Conservation (phyloP, 30 jellyfish, hydroid and myxozoan genomes). For the Thelohanellus kitauei region DNA sequence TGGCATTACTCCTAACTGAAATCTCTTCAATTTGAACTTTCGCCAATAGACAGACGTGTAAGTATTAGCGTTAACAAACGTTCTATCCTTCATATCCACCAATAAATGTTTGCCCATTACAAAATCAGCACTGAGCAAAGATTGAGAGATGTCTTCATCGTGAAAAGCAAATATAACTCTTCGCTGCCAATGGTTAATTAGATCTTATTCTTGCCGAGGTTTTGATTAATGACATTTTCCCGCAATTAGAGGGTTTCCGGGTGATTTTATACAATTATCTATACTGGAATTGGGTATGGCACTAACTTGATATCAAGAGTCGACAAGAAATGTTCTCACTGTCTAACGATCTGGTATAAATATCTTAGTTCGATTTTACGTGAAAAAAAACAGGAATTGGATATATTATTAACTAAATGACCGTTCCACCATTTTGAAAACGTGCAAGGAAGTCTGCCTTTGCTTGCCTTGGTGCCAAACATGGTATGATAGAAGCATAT, state of each 20-base stretch:
- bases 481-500: no score
- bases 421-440: no score
- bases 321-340: slow-evolving; percentile 9
- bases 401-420: no score
- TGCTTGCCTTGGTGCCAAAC: no score
- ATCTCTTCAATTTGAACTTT: no score
- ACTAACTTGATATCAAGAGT: slow-evolving; percentile 15
- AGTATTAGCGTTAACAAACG: slow-evolving; percentile 7
- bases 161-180: slow-evolving; percentile 8
- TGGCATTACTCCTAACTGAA: not conserved
- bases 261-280: not conserved
- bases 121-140: slow-evolving; percentile 16
- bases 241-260: slow-evolving; percentile 4
- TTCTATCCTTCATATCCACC: slow-evolving; percentile 3
- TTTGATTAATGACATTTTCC: slow-evolving; percentile 2
- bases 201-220: slow-evolving; percentile 2
- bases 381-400: no score
- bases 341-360: no score
- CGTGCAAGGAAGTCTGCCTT: no score
- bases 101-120: slow-evolving; percentile 1
- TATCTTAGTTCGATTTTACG: no score
- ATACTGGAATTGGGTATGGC: slow-evolving; percentile 3
- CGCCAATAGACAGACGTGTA: no score
- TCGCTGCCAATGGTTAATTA: slow-evolving; percentile 4
- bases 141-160: slow-evolving; percentile 7